Conservation (phyloP, 2,113 vertebrate genomes). For the Gadus macrocephalus region DNA sequence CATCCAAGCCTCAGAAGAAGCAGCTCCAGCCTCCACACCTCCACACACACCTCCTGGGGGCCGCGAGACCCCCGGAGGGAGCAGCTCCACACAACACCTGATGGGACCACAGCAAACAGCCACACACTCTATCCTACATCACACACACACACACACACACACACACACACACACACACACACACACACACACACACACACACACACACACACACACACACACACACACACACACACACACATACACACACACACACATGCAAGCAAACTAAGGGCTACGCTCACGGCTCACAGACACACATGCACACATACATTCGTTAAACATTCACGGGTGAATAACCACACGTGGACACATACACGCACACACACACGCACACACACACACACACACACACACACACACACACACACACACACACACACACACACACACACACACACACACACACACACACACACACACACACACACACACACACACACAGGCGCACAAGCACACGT, state of each 20-base stretch:
- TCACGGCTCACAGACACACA: not conserved
- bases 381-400: constrained; percentile 19
- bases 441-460: constrained; percentile 18
- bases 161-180: constrained; percentile 21
- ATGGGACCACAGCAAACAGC: constrained; percentile 27
- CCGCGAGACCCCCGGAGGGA: no score
- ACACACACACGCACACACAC: constrained; percentile 28
- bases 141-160: constrained; percentile 45
- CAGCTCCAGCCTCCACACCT: no score
- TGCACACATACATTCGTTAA: not conserved
- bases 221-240: no score
- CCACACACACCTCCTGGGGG: no score
- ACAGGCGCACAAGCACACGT: constrained; percentile 1
- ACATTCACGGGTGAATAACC: no score
- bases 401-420: constrained; percentile 15
- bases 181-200: not conserved
- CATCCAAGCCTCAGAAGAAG: no score
- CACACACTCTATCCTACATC: constrained; percentile 31
- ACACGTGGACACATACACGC: not conserved
- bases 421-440: constrained; percentile 18
- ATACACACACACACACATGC: constrained; percentile 30
- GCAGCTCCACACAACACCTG: no score
- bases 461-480: constrained; percentile 21
- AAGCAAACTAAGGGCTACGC: constrained; percentile 24
- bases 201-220: no score